Conservation (phyloP, 1,140 invertebrate species). For the Bombus haemorrhoidalis region DNA sequence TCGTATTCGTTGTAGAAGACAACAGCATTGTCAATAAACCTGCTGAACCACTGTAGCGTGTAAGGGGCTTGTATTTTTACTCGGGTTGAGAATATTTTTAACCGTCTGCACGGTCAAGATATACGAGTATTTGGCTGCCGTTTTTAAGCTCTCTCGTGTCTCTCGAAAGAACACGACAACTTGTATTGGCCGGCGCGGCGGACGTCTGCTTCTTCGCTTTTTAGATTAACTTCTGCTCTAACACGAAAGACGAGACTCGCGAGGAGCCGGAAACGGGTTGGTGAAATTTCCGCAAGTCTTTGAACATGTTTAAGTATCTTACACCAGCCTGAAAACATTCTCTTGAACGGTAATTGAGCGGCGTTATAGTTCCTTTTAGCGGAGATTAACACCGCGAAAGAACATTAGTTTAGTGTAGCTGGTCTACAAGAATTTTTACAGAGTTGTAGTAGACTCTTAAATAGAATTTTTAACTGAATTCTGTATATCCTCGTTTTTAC, state of each 20-base stretch:
- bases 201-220: neutral
- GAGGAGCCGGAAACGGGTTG: neutral
- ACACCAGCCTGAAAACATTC: neutral
- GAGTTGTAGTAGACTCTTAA: too few relatives aligned
- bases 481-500: neutral
- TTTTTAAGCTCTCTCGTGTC: neutral
- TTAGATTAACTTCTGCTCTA: neutral
- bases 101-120: neutral
- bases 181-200: neutral
- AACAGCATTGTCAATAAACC: constrained; percentile 9
- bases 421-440: too few relatives aligned
- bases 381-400: neutral
- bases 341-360: neutral
- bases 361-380: neutral
- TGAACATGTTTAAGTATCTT: constrained; percentile 8
- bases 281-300: neutral
- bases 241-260: neutral
- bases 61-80: constrained; percentile 16
- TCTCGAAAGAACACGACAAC: neutral
- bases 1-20: neutral
- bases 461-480: neutral
- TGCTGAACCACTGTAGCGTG: neutral
- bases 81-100: constrained; percentile 19
- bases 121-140: neutral
- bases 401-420: neutral